Evolutionary conservation across 1,140 invertebrate genomes (phyloP), one percentile per base, ranked within the genome.

Genomic region (Dryas iulia): DNA sequence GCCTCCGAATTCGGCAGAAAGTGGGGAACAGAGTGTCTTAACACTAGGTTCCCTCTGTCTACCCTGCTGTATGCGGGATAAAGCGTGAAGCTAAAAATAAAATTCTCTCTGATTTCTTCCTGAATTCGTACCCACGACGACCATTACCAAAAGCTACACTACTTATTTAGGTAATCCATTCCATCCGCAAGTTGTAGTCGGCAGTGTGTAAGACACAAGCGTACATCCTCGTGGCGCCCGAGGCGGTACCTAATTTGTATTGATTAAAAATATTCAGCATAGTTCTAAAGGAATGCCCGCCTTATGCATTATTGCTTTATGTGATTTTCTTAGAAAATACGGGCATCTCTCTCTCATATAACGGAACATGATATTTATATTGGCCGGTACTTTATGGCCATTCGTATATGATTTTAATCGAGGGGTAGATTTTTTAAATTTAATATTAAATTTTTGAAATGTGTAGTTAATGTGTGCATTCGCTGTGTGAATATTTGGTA

Each of bases 211-310:
- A 35, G 33, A 14, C n/a, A 35, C 33, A 35, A 35, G 33, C 33
- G 3, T 75, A 74, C 64, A 79, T 76, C 78, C 77, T 77, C 67
- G 60, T 62, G 73, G 76, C 77, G 84, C 84, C 83, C 77, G 75
- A 70, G 84, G 79, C 81, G 73, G 78, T 80, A 85, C 84, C 85
- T 87, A 89, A 89, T 85, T 86, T 89, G 77, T 89, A 87, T 87
- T 87, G 87, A 89, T 89, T 87, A 89, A 89, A 89, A 89, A 89
- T 89, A 87, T 87, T 89, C 81, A 82, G 77, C 82, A 87, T 87
- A 86, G 84, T 89, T 87, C 71, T 25, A 61, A 53, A 63, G 68
- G 66, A 67, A 73, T 70, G 64, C 67, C 60, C 65, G 71, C 64
- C 71, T 64, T 64, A 65, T 64, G 66, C 74, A 68, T 69, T 72